Evolutionary conservation across 2,113 vertebrate species (phyloP).

Genomic region (Hiodon tergisus): DNA sequence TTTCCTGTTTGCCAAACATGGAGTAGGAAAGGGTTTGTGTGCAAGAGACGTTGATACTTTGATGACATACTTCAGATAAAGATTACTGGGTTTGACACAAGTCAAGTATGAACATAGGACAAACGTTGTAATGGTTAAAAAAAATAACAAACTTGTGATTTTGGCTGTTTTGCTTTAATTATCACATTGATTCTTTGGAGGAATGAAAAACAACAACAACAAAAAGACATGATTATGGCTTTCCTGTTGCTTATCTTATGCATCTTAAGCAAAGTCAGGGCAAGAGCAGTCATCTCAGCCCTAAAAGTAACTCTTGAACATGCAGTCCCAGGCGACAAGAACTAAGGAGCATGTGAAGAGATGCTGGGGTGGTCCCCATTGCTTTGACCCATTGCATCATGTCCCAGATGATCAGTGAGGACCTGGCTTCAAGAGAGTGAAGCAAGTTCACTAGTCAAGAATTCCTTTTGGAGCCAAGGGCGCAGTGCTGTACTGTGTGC

Average conservation of each 20-base stretch:
- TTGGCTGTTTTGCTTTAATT: background rate
- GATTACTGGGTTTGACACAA: no score
- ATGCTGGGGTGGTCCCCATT: conserved; percentile 6
- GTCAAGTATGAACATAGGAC: no score
- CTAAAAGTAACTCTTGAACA: background rate
- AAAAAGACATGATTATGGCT: background rate
- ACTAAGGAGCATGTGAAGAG: background rate
- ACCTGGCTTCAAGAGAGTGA: conserved; percentile 9
- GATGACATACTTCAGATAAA: no score
- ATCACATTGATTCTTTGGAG: background rate
- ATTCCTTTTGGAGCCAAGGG: conserved; percentile 19
- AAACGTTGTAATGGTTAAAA: no score
- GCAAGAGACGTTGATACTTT: no score
- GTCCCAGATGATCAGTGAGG: conserved; percentile 7
- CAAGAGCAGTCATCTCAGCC: background rate
- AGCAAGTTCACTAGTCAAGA: conserved; percentile 13
- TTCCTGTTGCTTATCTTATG: background rate
- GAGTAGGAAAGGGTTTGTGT: no score
- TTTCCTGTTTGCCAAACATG: no score
- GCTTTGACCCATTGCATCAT: conserved; percentile 17
- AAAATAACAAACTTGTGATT: no score
- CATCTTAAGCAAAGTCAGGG: background rate
- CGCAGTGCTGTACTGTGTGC: background rate
- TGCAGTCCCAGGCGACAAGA: background rate
- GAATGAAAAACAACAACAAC: background rate